Percentiles rank a stretch among this genome's conserved stretches.
Evolutionary conservation across 2,888 invertebrate species (phyloP).

Genomic region (Macaria liturata): DNA sequence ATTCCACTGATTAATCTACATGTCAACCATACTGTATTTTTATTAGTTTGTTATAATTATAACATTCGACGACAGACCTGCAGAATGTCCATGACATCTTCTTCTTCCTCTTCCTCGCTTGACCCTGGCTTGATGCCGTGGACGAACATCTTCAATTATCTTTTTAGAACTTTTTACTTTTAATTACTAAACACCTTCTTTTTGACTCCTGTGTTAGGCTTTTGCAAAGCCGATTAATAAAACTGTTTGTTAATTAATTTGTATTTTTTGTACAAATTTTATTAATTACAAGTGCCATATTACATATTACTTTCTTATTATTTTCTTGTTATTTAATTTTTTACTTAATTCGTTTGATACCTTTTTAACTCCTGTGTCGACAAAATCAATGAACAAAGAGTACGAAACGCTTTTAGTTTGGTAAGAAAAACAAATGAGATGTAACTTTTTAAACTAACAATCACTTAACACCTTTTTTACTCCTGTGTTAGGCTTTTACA

Average conservation of each 20-base stretch:
- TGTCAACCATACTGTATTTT: slow-evolving; percentile 13
- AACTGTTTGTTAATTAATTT: no score
- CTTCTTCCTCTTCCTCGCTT: slow-evolving; percentile 84
- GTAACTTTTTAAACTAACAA: no score
- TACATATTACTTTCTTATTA: not conserved
- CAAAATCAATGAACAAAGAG: no score
- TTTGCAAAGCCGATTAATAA: no score
- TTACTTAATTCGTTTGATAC: no score
- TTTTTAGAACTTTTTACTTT: not conserved
- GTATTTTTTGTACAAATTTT: no score
- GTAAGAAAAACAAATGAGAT: no score
- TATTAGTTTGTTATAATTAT: no score
- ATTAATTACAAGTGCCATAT: no score
- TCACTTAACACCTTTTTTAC: slow-evolving; percentile 1
- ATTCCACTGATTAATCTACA: not conserved
- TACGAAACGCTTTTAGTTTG: no score
- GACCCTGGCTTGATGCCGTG: slow-evolving; percentile 80
- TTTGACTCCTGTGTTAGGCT: not conserved
- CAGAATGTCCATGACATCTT: slow-evolving; percentile 80
- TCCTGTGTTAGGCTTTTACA: not conserved
- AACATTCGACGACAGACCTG: slow-evolving; percentile 53
- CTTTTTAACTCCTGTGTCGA: no score
- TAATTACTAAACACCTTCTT: not conserved
- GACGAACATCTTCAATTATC: slow-evolving; percentile 76
- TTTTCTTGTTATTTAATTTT: not conserved